Evolutionary conservation across 1,140 invertebrate genomes (phyloP).

Genomic region (Pogonomyrmex barbatus): DNA sequence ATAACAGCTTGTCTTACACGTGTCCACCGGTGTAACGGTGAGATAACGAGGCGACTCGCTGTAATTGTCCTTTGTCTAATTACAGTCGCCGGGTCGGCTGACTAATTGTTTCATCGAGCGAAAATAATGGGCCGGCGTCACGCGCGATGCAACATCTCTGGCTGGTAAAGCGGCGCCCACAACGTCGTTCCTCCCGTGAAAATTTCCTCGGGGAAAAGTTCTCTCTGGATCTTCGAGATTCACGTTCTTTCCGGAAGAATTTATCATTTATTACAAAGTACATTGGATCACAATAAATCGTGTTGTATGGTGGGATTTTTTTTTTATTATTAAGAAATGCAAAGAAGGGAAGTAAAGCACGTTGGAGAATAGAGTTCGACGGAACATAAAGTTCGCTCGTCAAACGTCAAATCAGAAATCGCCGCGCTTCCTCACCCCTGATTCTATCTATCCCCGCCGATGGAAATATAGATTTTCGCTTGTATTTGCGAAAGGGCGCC

Average conservation of each 20-base stretch:
- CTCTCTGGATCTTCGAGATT: not conserved
- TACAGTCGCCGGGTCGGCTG: slow-evolving; percentile 65
- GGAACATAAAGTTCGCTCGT: not conserved
- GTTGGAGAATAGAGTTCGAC: not conserved
- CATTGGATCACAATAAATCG: not conserved
- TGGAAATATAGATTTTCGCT: slow-evolving; percentile 74
- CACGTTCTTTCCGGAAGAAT: not conserved
- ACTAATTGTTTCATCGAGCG: slow-evolving; percentile 78
- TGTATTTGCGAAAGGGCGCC: slow-evolving; percentile 62
- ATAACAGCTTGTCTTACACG: slow-evolving; percentile 73
- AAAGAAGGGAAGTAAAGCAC: not conserved
- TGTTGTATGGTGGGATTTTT: not conserved
- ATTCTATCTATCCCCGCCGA: not conserved
- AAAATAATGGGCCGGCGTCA: slow-evolving; percentile 77
- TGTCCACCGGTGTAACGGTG: slow-evolving; percentile 57
- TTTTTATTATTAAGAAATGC: not conserved
- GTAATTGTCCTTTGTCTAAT: slow-evolving; percentile 77
- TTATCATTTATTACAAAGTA: not conserved
- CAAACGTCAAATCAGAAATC: not conserved
- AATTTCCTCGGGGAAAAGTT: not conserved
- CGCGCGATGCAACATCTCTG: slow-evolving; percentile 65
- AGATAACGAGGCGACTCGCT: slow-evolving; percentile 69
- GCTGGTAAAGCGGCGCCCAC: slow-evolving; percentile 40
- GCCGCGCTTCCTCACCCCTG: not conserved
- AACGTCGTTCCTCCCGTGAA: not conserved